Percentiles rank a stretch among this genome's conserved stretches.
Evolutionary conservation across 2,888 invertebrate genomes (phyloP).

Genomic region (Drosophila vallismaia): DNA sequence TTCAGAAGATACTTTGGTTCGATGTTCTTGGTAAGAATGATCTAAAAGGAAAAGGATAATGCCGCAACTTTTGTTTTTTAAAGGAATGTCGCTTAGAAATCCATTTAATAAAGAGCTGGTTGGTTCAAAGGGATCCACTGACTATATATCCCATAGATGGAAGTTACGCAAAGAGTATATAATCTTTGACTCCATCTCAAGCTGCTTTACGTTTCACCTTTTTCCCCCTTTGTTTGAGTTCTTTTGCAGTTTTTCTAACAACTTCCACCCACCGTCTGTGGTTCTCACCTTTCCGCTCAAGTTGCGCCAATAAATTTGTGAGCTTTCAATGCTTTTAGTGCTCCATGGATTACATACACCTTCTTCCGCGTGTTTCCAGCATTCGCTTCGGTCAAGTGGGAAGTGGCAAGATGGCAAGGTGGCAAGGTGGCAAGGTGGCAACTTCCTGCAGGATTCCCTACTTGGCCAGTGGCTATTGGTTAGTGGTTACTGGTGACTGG

Average conservation of each 20-base stretch:
- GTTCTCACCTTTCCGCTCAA: conserved; percentile 33
- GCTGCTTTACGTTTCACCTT: background rate
- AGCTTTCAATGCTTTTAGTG: conserved; percentile 37
- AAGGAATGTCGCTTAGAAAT: too few relatives aligned
- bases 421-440: conserved; percentile 19
- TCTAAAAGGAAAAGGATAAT: too few relatives aligned
- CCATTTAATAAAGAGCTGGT: too few relatives aligned
- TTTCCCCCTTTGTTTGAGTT: background rate
- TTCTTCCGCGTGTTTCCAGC: conserved; percentile 32
- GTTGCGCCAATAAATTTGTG: conserved; percentile 47
- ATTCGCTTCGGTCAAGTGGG: conserved; percentile 32
- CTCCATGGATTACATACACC: conserved; percentile 32
- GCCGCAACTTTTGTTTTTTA: too few relatives aligned
- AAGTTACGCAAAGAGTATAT: too few relatives aligned
- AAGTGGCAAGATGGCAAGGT: conserved; percentile 17
- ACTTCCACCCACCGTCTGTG: conserved; percentile 36
- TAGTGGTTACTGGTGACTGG: conserved; percentile 37
- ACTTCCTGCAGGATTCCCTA: conserved; percentile 16
- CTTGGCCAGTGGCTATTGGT: conserved; percentile 39
- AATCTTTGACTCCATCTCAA: too few relatives aligned
- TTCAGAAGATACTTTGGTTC: too few relatives aligned
- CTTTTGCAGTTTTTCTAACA: conserved; percentile 10
- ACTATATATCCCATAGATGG: too few relatives aligned
- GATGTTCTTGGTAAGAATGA: too few relatives aligned
- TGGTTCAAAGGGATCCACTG: too few relatives aligned